Evolutionary conservation across 2,113 vertebrate genomes (phyloP), one percentile per base, ranked within the genome.

Genomic region (Chunga burmeisteri): DNA sequence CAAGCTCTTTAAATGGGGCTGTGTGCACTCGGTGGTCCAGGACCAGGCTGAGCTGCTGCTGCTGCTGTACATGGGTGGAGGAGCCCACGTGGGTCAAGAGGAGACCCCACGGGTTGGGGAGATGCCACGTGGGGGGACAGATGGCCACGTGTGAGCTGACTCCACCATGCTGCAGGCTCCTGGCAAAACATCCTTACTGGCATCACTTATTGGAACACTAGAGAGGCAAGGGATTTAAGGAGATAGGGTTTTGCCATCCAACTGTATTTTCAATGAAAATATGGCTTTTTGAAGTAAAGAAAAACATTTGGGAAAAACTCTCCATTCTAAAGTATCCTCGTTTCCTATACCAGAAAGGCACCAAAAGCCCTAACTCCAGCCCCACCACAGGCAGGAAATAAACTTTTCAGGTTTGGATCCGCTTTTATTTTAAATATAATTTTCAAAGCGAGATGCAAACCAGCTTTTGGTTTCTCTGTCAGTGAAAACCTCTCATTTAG

Each of bases 61-160:
- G 49, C 17, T 63, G 49, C 49, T 44, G 49, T 17, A 9, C 15
- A 3, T 2, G 20, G 18, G 5, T n/a, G 7, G 56, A 56, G 13
- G 65, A 56, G 32, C 26, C 49, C 15, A 12, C 9, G 2, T 1
- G 34, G 22, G 27, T 58, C 20, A 49, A 55, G n/a, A 68, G n/a
- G 17, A 81, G 49, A 40, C 29, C 16, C 30, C 7, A 14, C 1
- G 4, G 27, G 52, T 46, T 16, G 3, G 8, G 3, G 4, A 30
- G 53, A 6, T n/a, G 32, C 8, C 30, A 18, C 1, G 0, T 0
- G 1, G 19, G 2, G 34, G 34, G 29, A 46, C 67, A n/a, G 26
- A 7, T 1, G 2, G n/a, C 21, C 22, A 34, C 4, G 1, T 1
- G 9, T 5, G 34, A 55, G 12, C 12, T 21, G n/a, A 27, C 21